Evolutionary conservation across 2,113 vertebrate species (phyloP).

Genomic region (Notiomystis cincta): DNA sequence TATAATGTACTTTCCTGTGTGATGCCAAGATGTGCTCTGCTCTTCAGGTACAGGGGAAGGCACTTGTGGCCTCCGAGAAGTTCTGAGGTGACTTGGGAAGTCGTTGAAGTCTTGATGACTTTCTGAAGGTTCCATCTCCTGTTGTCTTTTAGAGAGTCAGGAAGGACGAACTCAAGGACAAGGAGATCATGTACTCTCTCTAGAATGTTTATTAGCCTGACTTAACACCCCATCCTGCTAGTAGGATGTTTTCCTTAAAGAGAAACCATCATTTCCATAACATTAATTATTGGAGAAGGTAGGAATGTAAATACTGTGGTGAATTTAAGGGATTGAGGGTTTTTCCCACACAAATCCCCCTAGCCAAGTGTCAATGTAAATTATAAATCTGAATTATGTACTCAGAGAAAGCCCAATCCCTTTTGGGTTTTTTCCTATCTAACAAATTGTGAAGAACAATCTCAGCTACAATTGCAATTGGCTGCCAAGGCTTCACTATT

Average conservation of each 20-base stretch:
- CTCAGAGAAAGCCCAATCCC: background rate
- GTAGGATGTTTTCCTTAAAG: background rate
- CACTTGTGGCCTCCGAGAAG: background rate
- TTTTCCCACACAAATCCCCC: background rate
- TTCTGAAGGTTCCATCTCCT: background rate
- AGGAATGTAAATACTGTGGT: background rate
- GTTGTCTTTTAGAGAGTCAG: background rate
- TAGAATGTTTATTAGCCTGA: background rate
- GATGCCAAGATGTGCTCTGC: background rate
- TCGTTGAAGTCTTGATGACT: background rate
- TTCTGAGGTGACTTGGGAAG: background rate
- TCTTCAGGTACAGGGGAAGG: background rate
- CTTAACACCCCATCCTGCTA: background rate
- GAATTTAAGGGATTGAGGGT: background rate
- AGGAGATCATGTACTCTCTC: background rate
- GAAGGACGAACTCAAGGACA: accelerated
- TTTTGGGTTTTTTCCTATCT: background rate
- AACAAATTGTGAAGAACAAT: background rate
- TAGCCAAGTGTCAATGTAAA: background rate
- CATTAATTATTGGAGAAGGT: background rate
- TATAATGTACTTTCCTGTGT: background rate
- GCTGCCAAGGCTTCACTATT: background rate
- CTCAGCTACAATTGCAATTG: background rate
- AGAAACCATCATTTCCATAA: background rate
- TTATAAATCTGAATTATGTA: background rate